A percentile compares a stretch with the other conserved stretches of the same genome.
phyloP scores from a whole-genome alignment of 2,888 invertebrate species.

The Cephus spinipes region DNA sequence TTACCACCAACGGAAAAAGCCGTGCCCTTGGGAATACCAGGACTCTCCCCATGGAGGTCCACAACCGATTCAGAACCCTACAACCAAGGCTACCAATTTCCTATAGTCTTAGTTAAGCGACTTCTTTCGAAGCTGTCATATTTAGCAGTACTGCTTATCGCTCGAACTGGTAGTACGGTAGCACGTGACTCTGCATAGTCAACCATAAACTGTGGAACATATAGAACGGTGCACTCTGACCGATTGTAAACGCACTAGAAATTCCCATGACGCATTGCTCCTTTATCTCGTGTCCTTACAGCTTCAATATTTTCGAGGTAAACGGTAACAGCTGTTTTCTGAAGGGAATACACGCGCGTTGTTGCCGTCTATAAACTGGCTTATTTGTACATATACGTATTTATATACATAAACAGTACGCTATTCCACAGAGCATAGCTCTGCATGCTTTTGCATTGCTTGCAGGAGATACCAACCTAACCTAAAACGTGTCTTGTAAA shows the following conservation, averaged over 20 bases:
- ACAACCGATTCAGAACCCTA: not conserved
- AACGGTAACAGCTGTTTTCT: not conserved
- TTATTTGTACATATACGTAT: not conserved
- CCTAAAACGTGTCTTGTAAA: not conserved
- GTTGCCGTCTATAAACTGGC: not conserved
- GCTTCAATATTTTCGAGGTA: not conserved
- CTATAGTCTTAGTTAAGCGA: not conserved
- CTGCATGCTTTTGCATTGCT: not conserved
- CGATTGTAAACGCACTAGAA: not conserved
- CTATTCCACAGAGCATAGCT: not conserved
- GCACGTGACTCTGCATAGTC: not conserved
- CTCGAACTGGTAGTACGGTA: not conserved
- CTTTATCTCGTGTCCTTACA: not conserved
- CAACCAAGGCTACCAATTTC: not conserved
- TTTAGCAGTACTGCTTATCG: not conserved
- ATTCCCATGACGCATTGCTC: not conserved
- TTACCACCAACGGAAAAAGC: not conserved
- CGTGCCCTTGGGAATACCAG: slow-evolving; percentile 9
- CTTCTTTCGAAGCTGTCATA: not conserved
- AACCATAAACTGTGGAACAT: not conserved
- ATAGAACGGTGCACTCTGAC: not conserved
- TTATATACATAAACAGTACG: not conserved
- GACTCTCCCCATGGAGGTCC: not conserved
- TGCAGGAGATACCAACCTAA: not conserved
- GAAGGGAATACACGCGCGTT: not conserved